phyloP scores from a whole-genome alignment of 2,113 vertebrate species.

The Ceyx melanurus region DNA sequence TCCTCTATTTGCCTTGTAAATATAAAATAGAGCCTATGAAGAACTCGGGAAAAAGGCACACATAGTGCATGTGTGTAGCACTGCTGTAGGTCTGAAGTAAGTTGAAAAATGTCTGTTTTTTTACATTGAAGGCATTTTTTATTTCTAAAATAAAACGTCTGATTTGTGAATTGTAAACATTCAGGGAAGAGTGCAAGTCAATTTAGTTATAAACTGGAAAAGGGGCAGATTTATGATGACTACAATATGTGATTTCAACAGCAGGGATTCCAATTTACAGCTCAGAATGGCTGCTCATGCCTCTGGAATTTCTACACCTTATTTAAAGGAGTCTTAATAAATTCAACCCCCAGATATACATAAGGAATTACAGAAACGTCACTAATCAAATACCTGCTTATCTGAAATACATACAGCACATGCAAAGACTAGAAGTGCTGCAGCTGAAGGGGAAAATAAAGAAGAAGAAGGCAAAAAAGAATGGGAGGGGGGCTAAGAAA shows the following conservation, averaged over 20 bases:
- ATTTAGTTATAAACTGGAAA: slow-evolving; percentile 8
- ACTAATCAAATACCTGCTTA: neutral
- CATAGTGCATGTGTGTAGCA: neutral
- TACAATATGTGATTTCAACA: neutral
- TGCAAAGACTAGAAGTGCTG: neutral
- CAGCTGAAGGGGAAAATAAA: neutral
- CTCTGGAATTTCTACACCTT: neutral
- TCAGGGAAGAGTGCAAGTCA: neutral
- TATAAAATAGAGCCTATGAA: neutral
- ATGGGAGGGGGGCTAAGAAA: fast-evolving
- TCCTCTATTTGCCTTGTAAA: neutral
- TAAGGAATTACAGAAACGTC: neutral
- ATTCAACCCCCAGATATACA: neutral
- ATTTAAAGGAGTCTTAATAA: neutral
- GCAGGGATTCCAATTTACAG: slow-evolving; percentile 8
- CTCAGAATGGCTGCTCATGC: neutral
- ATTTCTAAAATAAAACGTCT: neutral
- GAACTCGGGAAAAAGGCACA: neutral
- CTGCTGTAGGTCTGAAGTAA: neutral
- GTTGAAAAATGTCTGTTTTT: neutral
- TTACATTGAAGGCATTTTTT: neutral
- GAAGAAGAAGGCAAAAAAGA: neutral
- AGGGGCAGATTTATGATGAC: neutral
- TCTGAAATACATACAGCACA: neutral
- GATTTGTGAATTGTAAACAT: neutral